Evolutionary conservation across 2,797 vertebrate species (phyloP), one percentile per base, ranked within the genome.

Genomic region (Typhlichthys subterraneus): DNA sequence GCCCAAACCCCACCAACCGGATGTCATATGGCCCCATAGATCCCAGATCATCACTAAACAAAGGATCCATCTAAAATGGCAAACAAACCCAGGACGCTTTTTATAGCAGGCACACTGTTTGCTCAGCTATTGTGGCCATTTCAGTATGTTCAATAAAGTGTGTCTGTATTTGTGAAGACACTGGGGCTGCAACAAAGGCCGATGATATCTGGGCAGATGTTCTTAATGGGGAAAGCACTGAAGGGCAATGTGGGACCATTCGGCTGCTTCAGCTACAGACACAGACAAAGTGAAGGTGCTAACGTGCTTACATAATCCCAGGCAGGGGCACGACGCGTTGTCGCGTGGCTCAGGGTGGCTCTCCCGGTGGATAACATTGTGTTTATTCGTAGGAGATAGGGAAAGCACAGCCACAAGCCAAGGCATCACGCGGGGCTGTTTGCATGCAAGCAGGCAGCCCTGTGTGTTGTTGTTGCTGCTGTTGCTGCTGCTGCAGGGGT

Each of bases 401-500:
- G 63, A 45, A 66, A 14, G 71, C 77, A 73, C 63, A 48, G 46
- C 12, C 11, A 50, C 13, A 8, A 75, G 73, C 73, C 65, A 75
- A 63, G 55, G 12, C 29, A 11, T 4, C 38, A 7, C 69, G 69
- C 59, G 64, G 69, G 76, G 76, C 72, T 38, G 81, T 59, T 78
- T 55, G 31, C 74, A 70, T 55, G 31, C 74, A 70, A 51, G 71
- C 74, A 62, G 82, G 81, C 81, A 84, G 70, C 64, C 38, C 9
- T 9, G 38, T 9, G 38, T 70, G 71, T 60, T 63, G 66, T 65
- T 55, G 62, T 65, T 12, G 67, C 45, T 51, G 49, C 53, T 31
- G 53, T 84, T 69, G 23, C 77, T 71, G 81, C 85, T 69, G 23
- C 77, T 88, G 87, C 87, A 86, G 88, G 90, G 90, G 83, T 88